Evolutionary conservation across 2,113 vertebrate species (phyloP).

Genomic region (Capreolus pygargus): DNA sequence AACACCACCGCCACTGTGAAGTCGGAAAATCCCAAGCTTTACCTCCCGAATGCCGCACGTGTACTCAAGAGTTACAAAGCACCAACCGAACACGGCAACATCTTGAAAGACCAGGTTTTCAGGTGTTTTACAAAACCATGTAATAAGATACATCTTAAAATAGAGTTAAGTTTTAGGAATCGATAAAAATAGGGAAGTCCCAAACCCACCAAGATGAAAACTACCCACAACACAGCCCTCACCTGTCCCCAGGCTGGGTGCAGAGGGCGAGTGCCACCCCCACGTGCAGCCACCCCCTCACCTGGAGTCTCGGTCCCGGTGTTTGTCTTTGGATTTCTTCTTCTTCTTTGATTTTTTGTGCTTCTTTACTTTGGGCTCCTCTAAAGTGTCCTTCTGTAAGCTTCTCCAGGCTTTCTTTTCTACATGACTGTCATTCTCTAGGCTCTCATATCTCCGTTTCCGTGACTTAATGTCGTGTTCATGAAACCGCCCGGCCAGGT

Average conservation of each 20-base stretch:
- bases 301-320: slow-evolving; percentile 84
- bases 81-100: background rate
- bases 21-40: background rate
- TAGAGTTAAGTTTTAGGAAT: background rate
- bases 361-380: slow-evolving; percentile 82
- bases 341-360: slow-evolving; percentile 95
- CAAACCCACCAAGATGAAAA: background rate
- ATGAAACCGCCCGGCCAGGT: slow-evolving; percentile 15
- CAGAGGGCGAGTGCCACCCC: background rate
- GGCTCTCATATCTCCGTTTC: slow-evolving; percentile 52
- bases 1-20: background rate
- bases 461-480: slow-evolving; percentile 28
- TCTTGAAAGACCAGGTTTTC: background rate
- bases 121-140: background rate
- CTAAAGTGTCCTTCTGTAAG: slow-evolving; percentile 55
- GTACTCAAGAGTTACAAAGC: background rate
- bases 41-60: accelerated
- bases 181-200: background rate
- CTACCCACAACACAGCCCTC: accelerated
- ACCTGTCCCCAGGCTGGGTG: accelerated
- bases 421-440: slow-evolving; percentile 40
- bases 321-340: slow-evolving; percentile 93
- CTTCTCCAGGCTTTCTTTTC: slow-evolving; percentile 74
- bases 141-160: background rate
- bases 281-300: slow-evolving; percentile 61